These are phyloP conservation scores for Alentia gelatinosa DNA, from an alignment of 2,888 invertebrate genomes.

Conservation along the genomic window DNA sequence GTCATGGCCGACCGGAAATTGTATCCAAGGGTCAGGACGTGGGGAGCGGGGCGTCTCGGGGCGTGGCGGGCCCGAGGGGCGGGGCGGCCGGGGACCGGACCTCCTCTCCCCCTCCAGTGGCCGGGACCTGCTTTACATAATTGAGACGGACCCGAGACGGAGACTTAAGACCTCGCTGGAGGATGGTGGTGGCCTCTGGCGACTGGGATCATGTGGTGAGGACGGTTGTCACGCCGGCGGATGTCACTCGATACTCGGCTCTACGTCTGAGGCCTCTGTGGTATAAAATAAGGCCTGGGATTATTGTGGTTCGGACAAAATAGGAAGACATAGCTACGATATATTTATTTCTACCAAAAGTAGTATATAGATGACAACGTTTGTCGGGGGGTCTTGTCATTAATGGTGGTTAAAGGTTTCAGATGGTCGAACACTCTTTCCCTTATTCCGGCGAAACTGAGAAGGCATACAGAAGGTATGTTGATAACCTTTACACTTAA, in stretches of 20 bases:
- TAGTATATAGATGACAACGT: too few species aligned
- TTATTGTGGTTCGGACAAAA: too few species aligned
- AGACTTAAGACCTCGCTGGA: constrained; percentile 12
- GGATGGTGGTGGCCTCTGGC: background rate
- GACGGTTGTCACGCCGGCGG: background rate
- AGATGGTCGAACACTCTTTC: too few species aligned
- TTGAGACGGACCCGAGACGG: background rate
- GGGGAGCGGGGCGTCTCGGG: background rate
- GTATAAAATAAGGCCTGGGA: too few species aligned
- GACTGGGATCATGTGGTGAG: background rate
- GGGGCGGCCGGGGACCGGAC: background rate
- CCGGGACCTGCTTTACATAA: constrained; percentile 3
- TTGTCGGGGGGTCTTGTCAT: too few species aligned
- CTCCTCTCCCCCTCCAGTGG: background rate
- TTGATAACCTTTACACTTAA: too few species aligned
- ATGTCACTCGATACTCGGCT: background rate
- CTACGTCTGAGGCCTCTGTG: too few species aligned
- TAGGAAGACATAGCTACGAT: too few species aligned
- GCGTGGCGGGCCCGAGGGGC: background rate
- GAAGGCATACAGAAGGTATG: too few species aligned
- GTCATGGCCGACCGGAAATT: constrained; percentile 49
- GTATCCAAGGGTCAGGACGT: constrained; percentile 39
- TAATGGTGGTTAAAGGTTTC: too few species aligned
- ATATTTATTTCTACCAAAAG: too few species aligned
- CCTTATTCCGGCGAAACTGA: too few species aligned